Percentiles rank a stretch among this genome's conserved stretches.
Evolutionary conservation across 92 coral and sea anemone species (phyloP).

Genomic region (Paramuricea clavata): DNA sequence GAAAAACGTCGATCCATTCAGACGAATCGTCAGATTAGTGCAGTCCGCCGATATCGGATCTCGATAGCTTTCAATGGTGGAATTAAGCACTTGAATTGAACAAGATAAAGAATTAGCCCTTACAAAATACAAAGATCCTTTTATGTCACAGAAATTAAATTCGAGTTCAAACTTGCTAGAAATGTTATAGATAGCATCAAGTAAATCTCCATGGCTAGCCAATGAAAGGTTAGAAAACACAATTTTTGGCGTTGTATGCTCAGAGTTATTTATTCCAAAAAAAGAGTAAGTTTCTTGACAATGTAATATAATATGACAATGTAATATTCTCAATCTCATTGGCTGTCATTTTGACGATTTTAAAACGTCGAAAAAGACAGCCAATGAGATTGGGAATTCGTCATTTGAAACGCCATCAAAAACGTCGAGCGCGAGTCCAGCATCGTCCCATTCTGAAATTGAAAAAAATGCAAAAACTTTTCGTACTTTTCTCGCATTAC

Average conservation of each 20-base stretch:
- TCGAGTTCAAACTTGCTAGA: background rate
- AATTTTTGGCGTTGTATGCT: background rate
- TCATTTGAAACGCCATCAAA: no score
- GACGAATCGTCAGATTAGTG: background rate
- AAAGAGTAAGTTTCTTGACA: background rate
- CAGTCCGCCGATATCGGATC: background rate
- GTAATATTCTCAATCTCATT: no score
- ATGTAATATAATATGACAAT: no score
- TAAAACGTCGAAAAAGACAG: no score
- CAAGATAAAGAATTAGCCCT: background rate
- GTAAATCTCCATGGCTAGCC: background rate
- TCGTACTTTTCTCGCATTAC: no score
- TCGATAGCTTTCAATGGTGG: background rate
- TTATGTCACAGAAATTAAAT: background rate
- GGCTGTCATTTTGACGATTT: no score
- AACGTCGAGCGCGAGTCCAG: no score
- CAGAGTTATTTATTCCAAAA: background rate
- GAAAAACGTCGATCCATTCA: background rate
- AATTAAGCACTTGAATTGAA: constrained; percentile 13
- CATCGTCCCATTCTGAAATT: no score
- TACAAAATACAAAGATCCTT: background rate
- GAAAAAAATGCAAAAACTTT: no score
- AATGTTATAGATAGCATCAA: background rate
- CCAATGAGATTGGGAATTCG: no score
- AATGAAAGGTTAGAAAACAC: background rate